Percentiles rank a stretch among this genome's conserved stretches.
These are phyloP conservation scores for Enteromius fasciolatus DNA, from an alignment of 2,797 vertebrate genomes.

Conservation along the genomic window DNA sequence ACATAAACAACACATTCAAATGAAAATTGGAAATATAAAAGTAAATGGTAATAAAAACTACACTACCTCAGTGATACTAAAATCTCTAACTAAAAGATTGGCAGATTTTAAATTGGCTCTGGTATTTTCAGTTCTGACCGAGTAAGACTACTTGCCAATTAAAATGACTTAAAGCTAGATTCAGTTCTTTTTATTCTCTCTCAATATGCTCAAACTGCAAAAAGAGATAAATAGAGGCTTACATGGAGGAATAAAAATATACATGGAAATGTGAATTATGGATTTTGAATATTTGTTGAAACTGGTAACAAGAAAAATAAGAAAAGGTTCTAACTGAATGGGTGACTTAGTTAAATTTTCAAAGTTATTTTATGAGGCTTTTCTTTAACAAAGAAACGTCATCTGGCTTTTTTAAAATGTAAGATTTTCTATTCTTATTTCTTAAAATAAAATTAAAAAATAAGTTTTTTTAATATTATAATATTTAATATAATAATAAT, in stretches of 20 bases:
- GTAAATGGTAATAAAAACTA: background rate
- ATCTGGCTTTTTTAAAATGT: background rate
- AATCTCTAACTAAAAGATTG: background rate
- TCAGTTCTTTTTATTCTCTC: background rate
- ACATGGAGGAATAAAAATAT: background rate
- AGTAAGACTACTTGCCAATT: background rate
- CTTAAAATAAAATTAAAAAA: background rate
- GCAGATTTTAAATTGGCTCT: background rate
- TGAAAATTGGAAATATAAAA: background rate
- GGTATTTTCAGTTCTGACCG: background rate
- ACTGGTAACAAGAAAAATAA: background rate
- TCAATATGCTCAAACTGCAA: background rate
- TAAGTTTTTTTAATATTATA: background rate
- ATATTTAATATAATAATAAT: too few species aligned
- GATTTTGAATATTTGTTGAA: background rate
- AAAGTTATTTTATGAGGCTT: background rate
- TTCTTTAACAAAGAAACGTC: background rate
- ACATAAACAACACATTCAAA: background rate
- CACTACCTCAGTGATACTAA: background rate
- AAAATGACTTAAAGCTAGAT: background rate
- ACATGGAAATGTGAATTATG: background rate
- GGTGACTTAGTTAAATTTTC: background rate
- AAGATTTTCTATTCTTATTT: background rate
- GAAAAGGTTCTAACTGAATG: background rate
- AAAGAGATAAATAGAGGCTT: background rate